phyloP scores from a whole-genome alignment of 2,797 vertebrate genomes.

The Labeo calbasu region DNA sequence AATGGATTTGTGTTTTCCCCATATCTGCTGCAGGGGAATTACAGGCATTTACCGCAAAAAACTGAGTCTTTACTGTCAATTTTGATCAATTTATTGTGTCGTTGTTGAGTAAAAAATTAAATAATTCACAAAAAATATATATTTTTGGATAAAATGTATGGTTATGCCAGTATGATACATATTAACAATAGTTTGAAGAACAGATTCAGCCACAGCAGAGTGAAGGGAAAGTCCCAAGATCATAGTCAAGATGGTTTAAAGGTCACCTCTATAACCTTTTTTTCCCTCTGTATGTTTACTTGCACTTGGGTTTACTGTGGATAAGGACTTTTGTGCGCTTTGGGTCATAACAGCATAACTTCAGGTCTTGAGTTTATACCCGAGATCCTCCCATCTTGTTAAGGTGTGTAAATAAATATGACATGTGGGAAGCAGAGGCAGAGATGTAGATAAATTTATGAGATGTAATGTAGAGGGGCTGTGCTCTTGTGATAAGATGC shows the following conservation, averaged over 20 bases:
- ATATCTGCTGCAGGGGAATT: neutral
- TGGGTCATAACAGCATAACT: conserved; percentile 18
- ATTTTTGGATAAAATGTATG: too few relatives aligned
- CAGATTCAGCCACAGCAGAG: neutral
- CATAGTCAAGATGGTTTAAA: neutral
- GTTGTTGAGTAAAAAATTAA: too few relatives aligned
- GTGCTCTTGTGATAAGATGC: conserved; percentile 45
- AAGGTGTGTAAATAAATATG: conserved; percentile 44
- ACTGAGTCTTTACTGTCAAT: too few relatives aligned
- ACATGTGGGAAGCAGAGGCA: conserved; percentile 22
- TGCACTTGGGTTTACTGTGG: conserved; percentile 4
- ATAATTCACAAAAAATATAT: too few relatives aligned
- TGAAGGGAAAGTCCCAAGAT: neutral
- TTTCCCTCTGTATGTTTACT: neutral
- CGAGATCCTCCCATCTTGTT: conserved; percentile 10
- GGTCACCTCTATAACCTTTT: conserved; percentile 2
- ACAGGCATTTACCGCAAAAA: neutral
- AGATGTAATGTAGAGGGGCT: conserved; percentile 32
- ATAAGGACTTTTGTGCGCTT: conserved; percentile 5
- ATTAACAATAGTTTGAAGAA: neutral
- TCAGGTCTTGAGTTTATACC: conserved; percentile 13
- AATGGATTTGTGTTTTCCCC: neutral
- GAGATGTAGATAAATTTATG: conserved; percentile 40
- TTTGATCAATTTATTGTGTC: too few relatives aligned
- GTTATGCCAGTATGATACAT: neutral